Percentiles rank a stretch among this genome's conserved stretches.
These are phyloP conservation scores for Helicolenus hilgendorfi DNA, from an alignment of 2,797 vertebrate species.

Conservation along the genomic window DNA sequence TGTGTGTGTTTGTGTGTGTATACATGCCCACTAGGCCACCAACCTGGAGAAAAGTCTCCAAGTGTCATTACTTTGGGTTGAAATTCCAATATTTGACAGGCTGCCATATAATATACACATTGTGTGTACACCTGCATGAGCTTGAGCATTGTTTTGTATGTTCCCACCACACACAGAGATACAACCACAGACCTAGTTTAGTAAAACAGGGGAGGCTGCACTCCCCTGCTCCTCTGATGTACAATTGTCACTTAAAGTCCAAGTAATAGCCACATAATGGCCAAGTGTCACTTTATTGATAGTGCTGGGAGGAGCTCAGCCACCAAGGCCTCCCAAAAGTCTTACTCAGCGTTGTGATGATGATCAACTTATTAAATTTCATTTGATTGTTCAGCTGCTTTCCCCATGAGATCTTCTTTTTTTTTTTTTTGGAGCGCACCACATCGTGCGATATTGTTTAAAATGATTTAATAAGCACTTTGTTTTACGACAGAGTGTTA, in stretches of 20 bases:
- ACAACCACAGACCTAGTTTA: background rate
- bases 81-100: background rate
- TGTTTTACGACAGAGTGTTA: conserved; percentile 85
- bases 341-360: conserved; percentile 70
- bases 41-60: background rate
- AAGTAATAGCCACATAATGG: conserved; percentile 67
- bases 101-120: background rate
- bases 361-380: conserved; percentile 69
- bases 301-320: conserved; percentile 12
- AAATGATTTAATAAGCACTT: conserved; percentile 91
- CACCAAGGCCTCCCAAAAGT: conserved; percentile 51
- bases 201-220: background rate
- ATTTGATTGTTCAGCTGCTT: conserved; percentile 66
- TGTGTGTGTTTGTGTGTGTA: background rate
- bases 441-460: conserved; percentile 81
- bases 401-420: conserved; percentile 50
- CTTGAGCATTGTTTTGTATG: background rate
- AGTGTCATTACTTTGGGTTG: background rate
- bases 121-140: background rate
- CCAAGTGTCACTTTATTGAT: conserved; percentile 64
- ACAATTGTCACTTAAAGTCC: conserved; percentile 53
- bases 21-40: no score
- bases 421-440: conserved; percentile 48
- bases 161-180: background rate
- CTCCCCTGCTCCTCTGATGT: conserved; percentile 19